These are phyloP conservation scores for Trissolcus brochymenae DNA, from an alignment of 2,888 invertebrate species.

Conservation along the genomic window DNA sequence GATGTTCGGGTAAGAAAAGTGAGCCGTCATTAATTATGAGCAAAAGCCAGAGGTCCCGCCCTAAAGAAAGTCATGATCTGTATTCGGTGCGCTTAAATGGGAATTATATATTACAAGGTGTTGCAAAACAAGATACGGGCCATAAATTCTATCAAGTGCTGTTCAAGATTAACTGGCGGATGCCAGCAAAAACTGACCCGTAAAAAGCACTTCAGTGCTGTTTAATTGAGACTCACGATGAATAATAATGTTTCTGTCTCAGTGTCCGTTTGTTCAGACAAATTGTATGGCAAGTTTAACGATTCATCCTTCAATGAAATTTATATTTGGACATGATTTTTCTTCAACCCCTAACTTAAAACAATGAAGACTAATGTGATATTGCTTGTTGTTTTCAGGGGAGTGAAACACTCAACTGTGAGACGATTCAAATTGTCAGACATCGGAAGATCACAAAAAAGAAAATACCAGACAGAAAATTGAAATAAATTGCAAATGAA, in stretches of 20 bases:
- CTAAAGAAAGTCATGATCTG: conserved; percentile 48
- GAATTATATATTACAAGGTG: conserved; percentile 52
- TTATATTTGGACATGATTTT: too few relatives aligned
- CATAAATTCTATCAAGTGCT: conserved; percentile 33
- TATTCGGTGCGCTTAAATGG: conserved; percentile 44
- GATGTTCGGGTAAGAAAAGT: conserved; percentile 40
- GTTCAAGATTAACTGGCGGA: conserved; percentile 21
- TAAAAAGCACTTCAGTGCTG: background rate
- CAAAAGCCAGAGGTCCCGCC: conserved; percentile 23
- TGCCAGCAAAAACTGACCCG: conserved; percentile 11
- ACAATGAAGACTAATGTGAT: too few relatives aligned
- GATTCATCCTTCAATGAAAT: too few relatives aligned
- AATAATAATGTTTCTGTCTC: background rate
- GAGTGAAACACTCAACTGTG: too few relatives aligned
- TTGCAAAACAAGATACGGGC: conserved; percentile 30
- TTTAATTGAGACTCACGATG: background rate
- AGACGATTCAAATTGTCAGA: too few relatives aligned
- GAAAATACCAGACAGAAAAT: too few relatives aligned
- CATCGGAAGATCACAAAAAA: too few relatives aligned
- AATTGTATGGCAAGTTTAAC: background rate
- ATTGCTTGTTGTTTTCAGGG: too few relatives aligned
- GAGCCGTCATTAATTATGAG: conserved; percentile 45
- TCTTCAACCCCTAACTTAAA: too few relatives aligned
- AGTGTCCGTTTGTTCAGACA: background rate
- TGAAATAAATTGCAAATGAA: too few relatives aligned